phyloP scores from a whole-genome alignment of 2,797 vertebrate genomes.

The Anguilla pacifica region DNA sequence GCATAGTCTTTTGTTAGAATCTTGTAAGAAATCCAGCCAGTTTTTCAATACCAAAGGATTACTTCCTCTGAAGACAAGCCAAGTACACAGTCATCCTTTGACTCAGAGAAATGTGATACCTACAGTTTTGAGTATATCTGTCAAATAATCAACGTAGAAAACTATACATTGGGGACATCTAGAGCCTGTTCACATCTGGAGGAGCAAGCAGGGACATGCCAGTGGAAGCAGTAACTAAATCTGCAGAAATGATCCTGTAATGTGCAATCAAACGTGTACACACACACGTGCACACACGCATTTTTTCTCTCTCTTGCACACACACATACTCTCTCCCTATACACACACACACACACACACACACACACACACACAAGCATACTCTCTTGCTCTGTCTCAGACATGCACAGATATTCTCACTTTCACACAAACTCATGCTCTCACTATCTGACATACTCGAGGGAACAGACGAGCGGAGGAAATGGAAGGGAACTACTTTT shows the following conservation, averaged over 20 bases:
- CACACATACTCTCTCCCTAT: too few relatives aligned
- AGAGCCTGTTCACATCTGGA: neutral
- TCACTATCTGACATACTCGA: conserved; percentile 56
- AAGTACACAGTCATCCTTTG: neutral
- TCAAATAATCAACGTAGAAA: too few relatives aligned
- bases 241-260: neutral
- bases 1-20: too few relatives aligned
- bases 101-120: neutral
- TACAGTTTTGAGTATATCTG: neutral
- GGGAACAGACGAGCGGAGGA: conserved; percentile 39
- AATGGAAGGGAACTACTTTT: conserved; percentile 20
- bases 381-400: conserved; percentile 47
- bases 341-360: conserved; percentile 38
- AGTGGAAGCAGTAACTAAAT: neutral
- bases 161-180: too few relatives aligned
- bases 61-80: neutral
- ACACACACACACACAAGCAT: conserved; percentile 47
- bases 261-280: neutral
- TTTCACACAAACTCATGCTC: conserved; percentile 36
- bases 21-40: neutral
- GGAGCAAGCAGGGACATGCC: neutral
- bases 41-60: neutral
- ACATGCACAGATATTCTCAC: conserved; percentile 35
- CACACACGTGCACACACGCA: too few relatives aligned
- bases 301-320: too few relatives aligned